These are phyloP conservation scores for Ischnus inquisitorius DNA, from an alignment of 2,888 invertebrate genomes.

Conservation along the genomic window DNA sequence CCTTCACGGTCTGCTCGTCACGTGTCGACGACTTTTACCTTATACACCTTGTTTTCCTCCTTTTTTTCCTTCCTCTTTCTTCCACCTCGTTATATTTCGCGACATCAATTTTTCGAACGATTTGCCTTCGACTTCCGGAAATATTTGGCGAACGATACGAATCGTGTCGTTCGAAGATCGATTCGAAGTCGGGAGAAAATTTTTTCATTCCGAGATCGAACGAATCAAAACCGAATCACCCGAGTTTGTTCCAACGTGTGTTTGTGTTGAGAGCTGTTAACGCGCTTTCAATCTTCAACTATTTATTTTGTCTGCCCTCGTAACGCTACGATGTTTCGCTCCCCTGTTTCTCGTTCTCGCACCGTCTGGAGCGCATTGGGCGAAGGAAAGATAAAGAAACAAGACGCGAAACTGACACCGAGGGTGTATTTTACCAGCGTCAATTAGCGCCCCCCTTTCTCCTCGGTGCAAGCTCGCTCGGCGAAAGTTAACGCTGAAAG, in stretches of 20 bases:
- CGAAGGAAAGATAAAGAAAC: constrained; percentile 29
- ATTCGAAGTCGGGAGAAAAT: no score
- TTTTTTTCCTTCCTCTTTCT: constrained; percentile 65
- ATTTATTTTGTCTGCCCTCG: constrained; percentile 41
- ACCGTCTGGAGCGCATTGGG: constrained; percentile 50
- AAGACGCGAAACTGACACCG: background rate
- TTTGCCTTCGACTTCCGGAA: background rate
- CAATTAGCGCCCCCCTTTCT: background rate
- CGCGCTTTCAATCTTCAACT: constrained; percentile 33
- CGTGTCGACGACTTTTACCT: constrained; percentile 81
- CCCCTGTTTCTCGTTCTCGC: constrained; percentile 18
- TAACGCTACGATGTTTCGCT: constrained; percentile 35
- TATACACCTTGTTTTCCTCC: constrained; percentile 38
- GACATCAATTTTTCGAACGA: background rate
- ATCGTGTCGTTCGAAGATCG: no score
- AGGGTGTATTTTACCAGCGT: constrained; percentile 21
- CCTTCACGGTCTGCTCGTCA: constrained; percentile 82
- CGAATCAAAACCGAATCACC: no score
- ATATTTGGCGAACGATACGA: background rate
- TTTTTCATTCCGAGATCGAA: no score
- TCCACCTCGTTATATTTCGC: constrained; percentile 65
- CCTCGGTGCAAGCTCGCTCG: constrained; percentile 13
- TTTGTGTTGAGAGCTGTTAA: background rate
- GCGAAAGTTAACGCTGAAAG: background rate
- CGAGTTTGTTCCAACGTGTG: no score